These are phyloP conservation scores for Etheostoma nigrum DNA, from an alignment of 2,797 vertebrate species.

Conservation along the genomic window DNA sequence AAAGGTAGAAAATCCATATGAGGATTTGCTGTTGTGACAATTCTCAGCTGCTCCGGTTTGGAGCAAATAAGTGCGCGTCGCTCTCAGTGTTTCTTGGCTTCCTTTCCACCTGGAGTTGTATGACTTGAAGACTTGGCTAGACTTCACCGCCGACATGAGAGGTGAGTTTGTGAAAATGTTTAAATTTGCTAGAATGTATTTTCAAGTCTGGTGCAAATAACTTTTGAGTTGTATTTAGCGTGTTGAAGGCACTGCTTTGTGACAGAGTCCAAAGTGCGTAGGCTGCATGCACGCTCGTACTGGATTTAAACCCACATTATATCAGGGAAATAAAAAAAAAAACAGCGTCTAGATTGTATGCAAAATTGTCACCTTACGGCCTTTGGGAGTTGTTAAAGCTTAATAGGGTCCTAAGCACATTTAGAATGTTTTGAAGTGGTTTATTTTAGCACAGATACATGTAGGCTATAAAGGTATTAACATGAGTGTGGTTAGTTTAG, in stretches of 20 bases:
- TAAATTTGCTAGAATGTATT: neutral
- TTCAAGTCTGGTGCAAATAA: neutral
- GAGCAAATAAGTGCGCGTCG: conserved; percentile 64
- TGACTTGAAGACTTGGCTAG: conserved; percentile 68
- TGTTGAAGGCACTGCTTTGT: conserved; percentile 1
- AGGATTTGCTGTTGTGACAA: conserved; percentile 73
- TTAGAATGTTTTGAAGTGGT: neutral
- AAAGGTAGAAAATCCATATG: conserved; percentile 59
- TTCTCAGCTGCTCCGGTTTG: conserved; percentile 68
- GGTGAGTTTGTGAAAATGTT: conserved; percentile 74
- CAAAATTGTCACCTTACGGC: neutral
- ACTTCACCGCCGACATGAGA: conserved; percentile 81
- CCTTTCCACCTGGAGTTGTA: conserved; percentile 72
- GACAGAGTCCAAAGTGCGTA: conserved; percentile 64
- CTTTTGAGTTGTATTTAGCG: conserved; percentile 36
- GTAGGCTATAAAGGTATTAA: neutral
- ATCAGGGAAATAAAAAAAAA: neutral
- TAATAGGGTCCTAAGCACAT: neutral
- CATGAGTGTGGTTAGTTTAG: neutral
- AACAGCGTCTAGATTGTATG: too few species aligned
- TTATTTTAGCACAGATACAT: neutral
- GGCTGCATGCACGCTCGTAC: conserved; percentile 6
- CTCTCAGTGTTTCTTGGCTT: conserved; percentile 35
- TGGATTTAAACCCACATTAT: neutral
- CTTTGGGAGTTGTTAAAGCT: neutral